These are phyloP conservation scores for Matsumyia berberina DNA, from an alignment of 2,888 invertebrate genomes.

Conservation along the genomic window DNA sequence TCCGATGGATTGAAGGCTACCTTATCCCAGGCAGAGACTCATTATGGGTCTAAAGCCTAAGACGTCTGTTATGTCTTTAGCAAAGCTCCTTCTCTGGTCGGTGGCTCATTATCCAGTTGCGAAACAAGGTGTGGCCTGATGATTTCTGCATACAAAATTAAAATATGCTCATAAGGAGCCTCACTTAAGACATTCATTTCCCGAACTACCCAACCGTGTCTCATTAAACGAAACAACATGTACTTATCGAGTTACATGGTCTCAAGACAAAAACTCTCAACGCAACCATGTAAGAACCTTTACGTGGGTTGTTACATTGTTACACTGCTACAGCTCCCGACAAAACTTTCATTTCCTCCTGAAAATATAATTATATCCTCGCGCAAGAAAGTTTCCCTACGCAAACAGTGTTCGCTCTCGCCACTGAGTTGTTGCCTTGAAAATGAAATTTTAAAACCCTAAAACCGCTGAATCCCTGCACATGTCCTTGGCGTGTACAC, in stretches of 20 bases:
- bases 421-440: not conserved
- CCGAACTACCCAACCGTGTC: not conserved
- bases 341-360: conserved; percentile 11
- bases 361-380: conserved; percentile 35
- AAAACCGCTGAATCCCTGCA: not conserved
- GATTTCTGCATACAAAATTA: too few species aligned
- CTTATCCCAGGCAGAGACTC: too few species aligned
- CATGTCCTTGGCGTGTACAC: not conserved
- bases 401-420: conserved; percentile 10
- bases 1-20: too few species aligned
- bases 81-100: too few species aligned
- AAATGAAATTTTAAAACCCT: conserved; percentile 4
- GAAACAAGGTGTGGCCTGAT: too few species aligned
- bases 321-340: not conserved
- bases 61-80: too few species aligned
- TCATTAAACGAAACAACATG: not conserved
- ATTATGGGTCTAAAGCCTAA: too few species aligned
- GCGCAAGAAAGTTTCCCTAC: conserved; percentile 9
- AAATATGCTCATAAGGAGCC: too few species aligned
- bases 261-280: not conserved
- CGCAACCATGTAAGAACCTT: not conserved
- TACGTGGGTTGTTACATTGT: not conserved
- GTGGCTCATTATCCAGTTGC: too few species aligned
- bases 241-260: not conserved
- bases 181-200: too few species aligned